Base-by-base conservation (phyloP, 2,113 vertebrate genomes). In the Cyphotilapia sp. region DNA sequence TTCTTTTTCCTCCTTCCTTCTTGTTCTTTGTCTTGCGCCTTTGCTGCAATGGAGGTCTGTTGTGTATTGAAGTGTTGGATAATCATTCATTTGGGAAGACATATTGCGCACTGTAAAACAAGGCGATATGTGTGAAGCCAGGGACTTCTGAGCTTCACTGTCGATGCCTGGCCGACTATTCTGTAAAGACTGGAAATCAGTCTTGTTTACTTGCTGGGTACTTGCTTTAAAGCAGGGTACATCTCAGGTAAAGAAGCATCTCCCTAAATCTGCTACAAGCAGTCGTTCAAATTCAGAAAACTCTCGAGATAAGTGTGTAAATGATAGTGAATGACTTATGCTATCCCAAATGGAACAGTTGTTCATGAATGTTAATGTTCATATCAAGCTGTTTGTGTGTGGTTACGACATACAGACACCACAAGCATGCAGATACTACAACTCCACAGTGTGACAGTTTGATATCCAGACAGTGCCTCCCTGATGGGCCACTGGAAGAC, bases 1-100 rank as follows among this genome's bases (percentile, higher is more conserved):
- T 92, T 92, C 87, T 88, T 83, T 92, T 57, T 83, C 54, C 74
- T 63, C 81, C 87, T 74, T 69, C 61, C 82, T 84, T 80, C 91
- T 47, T 78, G 47, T 56, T 89, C 85, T 33, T 80, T 86, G 82
- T 82, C 71, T 84, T 87, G 87, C 8, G 88, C 86, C 90, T 89
- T 86, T 85, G 83, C 91, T 91, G 89, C 89, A 90, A 80, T 85
- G 35, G 84, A 90, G 89, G 92, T 95, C 94, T 94, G 94, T 87
- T 82, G 94, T 95, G 94, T 92, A 93, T 93, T 93, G 90, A 94
- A 92, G 89, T 95, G 92, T 92, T 93, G 93, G 95, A 95, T 92
- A 94, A 94, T 90, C 94, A 91, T 95, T 95, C 94, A 93, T 94
- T 97, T 94, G 96, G 94, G 94, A 93, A 92, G 91, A 91, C 89